Percentiles rank a stretch among this genome's conserved stretches.
phyloP scores from a whole-genome alignment of 2,797 vertebrate genomes.

The Benthosema pterotum region DNA sequence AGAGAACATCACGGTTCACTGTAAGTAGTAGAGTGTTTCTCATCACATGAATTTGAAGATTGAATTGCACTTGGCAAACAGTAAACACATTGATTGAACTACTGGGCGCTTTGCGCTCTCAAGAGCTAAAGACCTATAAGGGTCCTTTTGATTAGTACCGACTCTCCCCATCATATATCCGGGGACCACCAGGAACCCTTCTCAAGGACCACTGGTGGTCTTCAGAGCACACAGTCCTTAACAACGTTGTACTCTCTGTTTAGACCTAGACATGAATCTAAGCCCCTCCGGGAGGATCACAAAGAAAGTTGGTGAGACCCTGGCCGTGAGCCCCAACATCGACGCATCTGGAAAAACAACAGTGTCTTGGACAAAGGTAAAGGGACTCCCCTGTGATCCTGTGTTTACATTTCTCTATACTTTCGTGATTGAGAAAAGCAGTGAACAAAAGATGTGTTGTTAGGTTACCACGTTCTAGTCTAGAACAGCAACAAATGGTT shows the following conservation, averaged over 20 bases:
- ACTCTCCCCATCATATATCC: too few relatives aligned
- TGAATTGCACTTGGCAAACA: constrained; percentile 1
- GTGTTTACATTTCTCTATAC: too few relatives aligned
- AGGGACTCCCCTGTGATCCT: constrained; percentile 11
- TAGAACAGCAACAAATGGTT: too few relatives aligned
- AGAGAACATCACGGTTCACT: constrained; percentile 85
- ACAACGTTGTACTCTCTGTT: constrained; percentile 30
- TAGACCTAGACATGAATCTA: constrained; percentile 91
- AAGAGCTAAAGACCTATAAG: too few relatives aligned
- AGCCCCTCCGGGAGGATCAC: constrained; percentile 83
- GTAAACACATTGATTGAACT: neutral
- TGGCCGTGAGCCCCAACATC: constrained; percentile 82
- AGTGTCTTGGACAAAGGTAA: constrained; percentile 92
- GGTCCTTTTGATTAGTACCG: too few relatives aligned
- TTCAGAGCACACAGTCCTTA: constrained; percentile 53
- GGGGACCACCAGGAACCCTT: too few relatives aligned
- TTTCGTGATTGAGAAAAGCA: too few relatives aligned
- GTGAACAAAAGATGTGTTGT: too few relatives aligned
- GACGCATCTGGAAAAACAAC: constrained; percentile 82
- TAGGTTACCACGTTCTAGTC: too few relatives aligned
- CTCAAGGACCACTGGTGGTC: too few relatives aligned
- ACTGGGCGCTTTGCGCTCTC: constrained; percentile 3
- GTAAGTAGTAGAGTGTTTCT: constrained; percentile 76
- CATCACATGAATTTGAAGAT: constrained; percentile 11
- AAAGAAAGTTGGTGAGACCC: constrained; percentile 80